Evolutionary conservation across 2,888 invertebrate genomes (phyloP), one percentile per base, ranked within the genome.

Genomic region (Dasysyrphus tricinctus): DNA sequence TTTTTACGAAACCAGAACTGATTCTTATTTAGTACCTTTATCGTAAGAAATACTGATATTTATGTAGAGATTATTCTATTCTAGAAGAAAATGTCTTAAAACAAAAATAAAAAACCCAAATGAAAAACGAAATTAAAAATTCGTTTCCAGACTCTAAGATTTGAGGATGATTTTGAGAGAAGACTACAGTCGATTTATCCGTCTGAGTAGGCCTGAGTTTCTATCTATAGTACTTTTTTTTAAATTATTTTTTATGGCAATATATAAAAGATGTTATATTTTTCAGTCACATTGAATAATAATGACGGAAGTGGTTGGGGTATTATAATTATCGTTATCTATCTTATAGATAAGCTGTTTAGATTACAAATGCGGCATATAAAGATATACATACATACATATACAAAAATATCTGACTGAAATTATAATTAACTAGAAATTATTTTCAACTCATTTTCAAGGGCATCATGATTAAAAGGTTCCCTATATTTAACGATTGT

Each of bases 61-160:
- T 19, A 37, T 59, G 16, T 37, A 57, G 8, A 11, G 9, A n/a
- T 14, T 11, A 14, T 24, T 9, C 6, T 29, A n/a, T 44, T 24
- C 19, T 14, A 29, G 3, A 16, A n/a, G 32, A 19, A 49, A 37
- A 47, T 44, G 12, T 39, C 24, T 61, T 61, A 12, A 47, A n/a
- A 61, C 29, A 16, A 37, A 2, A 37, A 12, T 14, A 14, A 5
- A 42, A 42, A 39, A 39, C 19, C 12, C 54, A 57, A n/a, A 69
- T 67, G 34, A 19, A 77, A 77, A 69, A 57, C 67, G 57, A 77
- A 77, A 69, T 77, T 56, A 57, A 47, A 67, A 37, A 57, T 76
- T 59, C 76, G 47, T 49, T 65, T 67, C 72, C 72, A 57, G 57
- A 73, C 32, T 24, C 34, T 57, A 16, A 51, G 61, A 63, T 63